A percentile compares a stretch with the other conserved stretches of the same genome.
Evolutionary conservation across 2,113 vertebrate species (phyloP).

Genomic region (Petrocephalus zakoni): DNA sequence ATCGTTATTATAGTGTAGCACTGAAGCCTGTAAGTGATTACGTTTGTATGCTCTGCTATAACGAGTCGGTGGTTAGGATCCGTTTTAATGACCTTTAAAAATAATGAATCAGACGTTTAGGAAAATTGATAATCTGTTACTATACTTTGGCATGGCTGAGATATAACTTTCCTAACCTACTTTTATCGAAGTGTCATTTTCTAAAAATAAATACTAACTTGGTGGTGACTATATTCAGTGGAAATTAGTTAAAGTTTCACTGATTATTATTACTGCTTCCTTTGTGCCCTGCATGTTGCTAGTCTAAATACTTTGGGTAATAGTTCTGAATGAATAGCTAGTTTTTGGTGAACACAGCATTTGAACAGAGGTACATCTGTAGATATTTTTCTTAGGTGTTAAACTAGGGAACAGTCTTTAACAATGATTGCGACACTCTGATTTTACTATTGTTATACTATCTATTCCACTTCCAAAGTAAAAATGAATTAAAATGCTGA

Average conservation of each 20-base stretch:
- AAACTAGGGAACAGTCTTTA: neutral
- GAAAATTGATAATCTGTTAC: neutral
- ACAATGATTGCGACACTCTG: neutral
- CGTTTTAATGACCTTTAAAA: neutral
- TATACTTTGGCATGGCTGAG: neutral
- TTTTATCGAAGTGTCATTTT: neutral
- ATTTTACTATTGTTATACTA: neutral
- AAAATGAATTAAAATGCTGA: neutral
- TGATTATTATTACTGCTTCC: neutral
- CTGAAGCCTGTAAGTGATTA: neutral
- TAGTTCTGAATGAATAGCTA: neutral
- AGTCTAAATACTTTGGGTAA: neutral
- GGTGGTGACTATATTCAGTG: neutral
- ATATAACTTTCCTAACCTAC: neutral
- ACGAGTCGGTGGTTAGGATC: neutral
- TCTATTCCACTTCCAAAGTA: neutral
- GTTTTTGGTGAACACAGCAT: neutral
- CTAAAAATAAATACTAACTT: constrained; percentile 2
- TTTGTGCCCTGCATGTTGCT: neutral
- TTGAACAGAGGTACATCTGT: neutral
- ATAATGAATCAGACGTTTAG: neutral
- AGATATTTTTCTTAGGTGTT: neutral
- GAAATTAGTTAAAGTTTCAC: neutral
- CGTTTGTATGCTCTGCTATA: neutral
- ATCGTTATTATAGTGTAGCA: neutral